phyloP scores from a whole-genome alignment of 2,113 vertebrate genomes.

The Ondatra zibethicus region DNA sequence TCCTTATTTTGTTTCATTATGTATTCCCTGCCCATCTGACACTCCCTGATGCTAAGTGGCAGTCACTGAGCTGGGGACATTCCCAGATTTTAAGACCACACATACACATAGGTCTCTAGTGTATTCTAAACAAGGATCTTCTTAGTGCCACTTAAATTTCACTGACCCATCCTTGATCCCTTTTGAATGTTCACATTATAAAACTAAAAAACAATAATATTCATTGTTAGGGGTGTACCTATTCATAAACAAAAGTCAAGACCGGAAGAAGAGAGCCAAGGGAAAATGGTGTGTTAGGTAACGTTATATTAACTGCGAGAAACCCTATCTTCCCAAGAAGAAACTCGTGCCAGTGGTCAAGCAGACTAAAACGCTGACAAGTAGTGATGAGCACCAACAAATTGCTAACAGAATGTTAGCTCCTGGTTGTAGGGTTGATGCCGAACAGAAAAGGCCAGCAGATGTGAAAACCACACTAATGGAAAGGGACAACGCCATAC shows the following conservation, averaged over 20 bases:
- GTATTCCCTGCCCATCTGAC: neutral
- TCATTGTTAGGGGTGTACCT: neutral
- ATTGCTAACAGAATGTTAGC: constrained; percentile 82
- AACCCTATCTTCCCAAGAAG: constrained; percentile 61
- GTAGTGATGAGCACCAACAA: constrained; percentile 81
- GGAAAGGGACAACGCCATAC: constrained; percentile 68
- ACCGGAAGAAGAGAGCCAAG: neutral
- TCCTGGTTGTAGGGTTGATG: constrained; percentile 71
- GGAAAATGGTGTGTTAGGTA: neutral
- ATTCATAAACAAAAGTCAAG: neutral
- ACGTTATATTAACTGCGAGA: constrained; percentile 57
- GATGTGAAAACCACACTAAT: constrained; percentile 78
- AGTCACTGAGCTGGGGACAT: accelerated
- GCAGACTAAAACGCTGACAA: constrained; percentile 80
- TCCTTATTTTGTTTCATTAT: neutral
- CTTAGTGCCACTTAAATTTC: neutral
- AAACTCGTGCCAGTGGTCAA: constrained; percentile 69
- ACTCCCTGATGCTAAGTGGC: neutral
- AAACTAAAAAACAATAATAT: neutral
- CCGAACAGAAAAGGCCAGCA: constrained; percentile 69
- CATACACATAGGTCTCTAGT: neutral
- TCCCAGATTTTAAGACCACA: neutral
- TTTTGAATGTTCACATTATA: constrained; percentile 22
- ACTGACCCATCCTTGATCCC: neutral
- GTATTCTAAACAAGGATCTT: neutral